Base-by-base conservation (phyloP, 2,113 vertebrate genomes). In the Ramphastos sulfuratus region DNA sequence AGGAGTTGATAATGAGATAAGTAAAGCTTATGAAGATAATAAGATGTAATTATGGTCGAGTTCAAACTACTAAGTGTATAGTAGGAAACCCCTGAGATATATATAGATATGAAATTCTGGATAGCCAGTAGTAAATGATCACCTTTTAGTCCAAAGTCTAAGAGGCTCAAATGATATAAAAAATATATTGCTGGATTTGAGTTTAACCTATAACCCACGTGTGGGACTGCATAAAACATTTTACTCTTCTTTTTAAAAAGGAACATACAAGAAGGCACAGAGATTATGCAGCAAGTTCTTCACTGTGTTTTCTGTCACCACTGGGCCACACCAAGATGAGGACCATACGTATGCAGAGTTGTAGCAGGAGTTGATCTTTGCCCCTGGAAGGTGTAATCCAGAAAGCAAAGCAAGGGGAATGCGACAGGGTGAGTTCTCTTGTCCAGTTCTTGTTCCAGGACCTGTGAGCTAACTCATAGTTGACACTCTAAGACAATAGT, bases 1-100 rank as follows among this genome's bases (percentile, higher is more conserved):
- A 96, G 96, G 96, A 97, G 96, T 87, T 97, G 95, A 97, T 97
- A 98, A 98, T 97, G 97, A 98, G 97, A 97, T 97, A 98, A 98
- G 97, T 97, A 97, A 97, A 98, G 97, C 97, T 97, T 95, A 95
- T 95, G 95, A 97, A 96, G 96, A 97, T 97, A 97, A 97, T 97
- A 97, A 98, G 96, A 93, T 95, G 78, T 97, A 97, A 98, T 98
- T 98, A 98, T 70, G 91, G 94, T 85, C n/a, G 59, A 96, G 96
- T 97, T 98, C 97, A 97, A 96, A 93, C 96, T 83, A 83, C 85
- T 87, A 93, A 96, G 93, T 89, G 94, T 93, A 88, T 91, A 94
- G 92, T 97, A 93, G 91, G 89, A 89, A 97, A 71, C 79, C 87
- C 82, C 67, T 10, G 65, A 97, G 87, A 96, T 97, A 96, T 85